Conservation (phyloP, 1,140 invertebrate species). For the Nephotettix cincticeps region DNA sequence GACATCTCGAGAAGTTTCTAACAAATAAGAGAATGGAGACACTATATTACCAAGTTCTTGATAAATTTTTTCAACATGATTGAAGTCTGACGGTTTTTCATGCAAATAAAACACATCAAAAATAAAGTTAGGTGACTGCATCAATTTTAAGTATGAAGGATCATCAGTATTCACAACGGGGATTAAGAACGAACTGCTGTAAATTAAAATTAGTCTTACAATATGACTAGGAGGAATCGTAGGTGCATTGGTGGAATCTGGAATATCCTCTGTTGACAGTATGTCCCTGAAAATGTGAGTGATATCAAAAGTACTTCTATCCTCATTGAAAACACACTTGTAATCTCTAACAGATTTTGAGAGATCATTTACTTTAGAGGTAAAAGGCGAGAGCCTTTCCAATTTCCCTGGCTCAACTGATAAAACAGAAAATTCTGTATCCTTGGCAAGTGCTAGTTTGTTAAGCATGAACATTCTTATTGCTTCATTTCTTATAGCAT, state of each 20-base stretch:
- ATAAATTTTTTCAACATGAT: background rate
- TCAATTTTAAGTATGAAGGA: background rate
- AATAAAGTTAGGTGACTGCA: background rate
- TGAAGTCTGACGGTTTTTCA: background rate
- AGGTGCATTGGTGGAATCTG: background rate
- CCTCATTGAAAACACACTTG: background rate
- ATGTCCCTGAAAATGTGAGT: background rate
- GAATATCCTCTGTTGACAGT: background rate
- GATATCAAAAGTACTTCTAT: background rate
- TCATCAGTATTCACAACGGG: background rate
- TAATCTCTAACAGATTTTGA: background rate
- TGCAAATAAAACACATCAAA: constrained; percentile 3
- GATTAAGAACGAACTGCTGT: background rate
- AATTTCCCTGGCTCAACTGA: background rate
- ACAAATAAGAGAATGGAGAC: background rate
- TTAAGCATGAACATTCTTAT: background rate
- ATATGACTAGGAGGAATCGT: background rate
- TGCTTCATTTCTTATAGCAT: background rate
- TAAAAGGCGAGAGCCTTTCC: background rate
- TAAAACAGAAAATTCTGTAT: background rate
- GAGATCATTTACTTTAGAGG: background rate
- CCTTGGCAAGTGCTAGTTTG: background rate
- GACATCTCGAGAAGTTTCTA: background rate
- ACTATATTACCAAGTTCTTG: background rate
- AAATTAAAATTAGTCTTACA: background rate